A percentile compares a stretch with the other conserved stretches of the same genome.
phyloP scores from a whole-genome alignment of 2,888 invertebrate species.

The Mythimna pallens region DNA sequence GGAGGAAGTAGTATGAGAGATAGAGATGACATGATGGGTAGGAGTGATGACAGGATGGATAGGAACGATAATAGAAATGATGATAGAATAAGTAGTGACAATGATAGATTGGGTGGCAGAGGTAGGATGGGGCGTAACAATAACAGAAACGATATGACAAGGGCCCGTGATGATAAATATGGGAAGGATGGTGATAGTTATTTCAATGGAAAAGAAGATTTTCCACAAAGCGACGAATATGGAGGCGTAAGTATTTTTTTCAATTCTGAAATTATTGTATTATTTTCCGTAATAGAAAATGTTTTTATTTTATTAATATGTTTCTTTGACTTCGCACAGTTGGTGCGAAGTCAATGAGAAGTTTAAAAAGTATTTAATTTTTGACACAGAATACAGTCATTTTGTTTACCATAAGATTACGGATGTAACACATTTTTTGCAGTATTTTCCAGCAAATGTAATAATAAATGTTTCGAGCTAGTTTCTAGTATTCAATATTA shows the following conservation, averaged over 20 bases:
- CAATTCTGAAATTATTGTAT: neutral
- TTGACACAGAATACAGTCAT: too few relatives aligned
- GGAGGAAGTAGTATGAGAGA: constrained; percentile 55
- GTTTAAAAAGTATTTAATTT: too few relatives aligned
- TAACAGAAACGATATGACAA: constrained; percentile 58
- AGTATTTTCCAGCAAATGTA: too few relatives aligned
- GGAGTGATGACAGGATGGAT: constrained; percentile 64
- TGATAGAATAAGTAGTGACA: constrained; percentile 52
- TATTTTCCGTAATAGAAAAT: neutral
- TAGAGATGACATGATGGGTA: constrained; percentile 66
- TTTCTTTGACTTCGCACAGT: too few relatives aligned
- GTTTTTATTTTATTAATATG: too few relatives aligned
- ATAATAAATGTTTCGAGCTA: too few relatives aligned
- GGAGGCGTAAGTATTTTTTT: constrained; percentile 74
- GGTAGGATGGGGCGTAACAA: constrained; percentile 31
- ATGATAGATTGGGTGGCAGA: constrained; percentile 49
- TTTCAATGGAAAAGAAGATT: constrained; percentile 73
- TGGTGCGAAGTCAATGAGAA: too few relatives aligned
- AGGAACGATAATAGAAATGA: constrained; percentile 60
- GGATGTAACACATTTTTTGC: too few relatives aligned
- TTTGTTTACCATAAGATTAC: too few relatives aligned
- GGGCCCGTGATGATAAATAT: constrained; percentile 51
- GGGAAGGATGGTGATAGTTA: constrained; percentile 68
- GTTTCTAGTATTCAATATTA: too few relatives aligned
- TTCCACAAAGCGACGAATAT: constrained; percentile 74